Evolutionary conservation across 2,888 invertebrate genomes (phyloP), one percentile per base, ranked within the genome.

Genomic region (Unio pictorum): DNA sequence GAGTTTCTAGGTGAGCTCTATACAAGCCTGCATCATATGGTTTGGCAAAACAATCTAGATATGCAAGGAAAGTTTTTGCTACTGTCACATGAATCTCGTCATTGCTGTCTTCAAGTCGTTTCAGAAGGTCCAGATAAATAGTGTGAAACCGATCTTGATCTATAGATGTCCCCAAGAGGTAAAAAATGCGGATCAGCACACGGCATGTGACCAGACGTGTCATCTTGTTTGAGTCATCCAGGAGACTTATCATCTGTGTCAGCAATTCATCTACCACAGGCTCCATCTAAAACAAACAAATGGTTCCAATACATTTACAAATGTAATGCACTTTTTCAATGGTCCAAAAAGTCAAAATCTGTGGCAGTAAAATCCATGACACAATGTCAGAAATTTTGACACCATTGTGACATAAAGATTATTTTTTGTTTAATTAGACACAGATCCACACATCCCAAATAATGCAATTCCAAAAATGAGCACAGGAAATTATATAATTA

Each of bases 101-200:
- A 75, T 91, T 93, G 73, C 94, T 93, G 91, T 96, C 96, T 89
- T 96, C 95, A 66, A 96, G 90, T 65, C 95, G 92, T 86, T 94
- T 95, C 58, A 95, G 87, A 15, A 95, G 91, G 81, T 90, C 89
- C 5, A 89, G 87, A 73, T 90, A 91, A 65, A 89, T 80, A 74
- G 89, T 88, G 79, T 90, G 89, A 7, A 91, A 82, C 28, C 84
- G 77, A 69, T 89, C 85, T 63, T 88, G 86, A 64, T 88, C 86
- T 15, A 89, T 69, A 17, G 66, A 58, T 6, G 74, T 67, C 5
- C 85, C 87, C 74, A 84, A 80, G 34, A 82, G 75, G 65, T 83
- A 86, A 84, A 80, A 92, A 87, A 70, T 90, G 17, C 84, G 83
- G 15, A 85, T 87, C 80, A 90, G 90, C 0, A 93, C 91, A 75